phyloP scores from a whole-genome alignment of 37 sponge, comb jelly and placozoan species.

The Dysidea cf. avara region DNA sequence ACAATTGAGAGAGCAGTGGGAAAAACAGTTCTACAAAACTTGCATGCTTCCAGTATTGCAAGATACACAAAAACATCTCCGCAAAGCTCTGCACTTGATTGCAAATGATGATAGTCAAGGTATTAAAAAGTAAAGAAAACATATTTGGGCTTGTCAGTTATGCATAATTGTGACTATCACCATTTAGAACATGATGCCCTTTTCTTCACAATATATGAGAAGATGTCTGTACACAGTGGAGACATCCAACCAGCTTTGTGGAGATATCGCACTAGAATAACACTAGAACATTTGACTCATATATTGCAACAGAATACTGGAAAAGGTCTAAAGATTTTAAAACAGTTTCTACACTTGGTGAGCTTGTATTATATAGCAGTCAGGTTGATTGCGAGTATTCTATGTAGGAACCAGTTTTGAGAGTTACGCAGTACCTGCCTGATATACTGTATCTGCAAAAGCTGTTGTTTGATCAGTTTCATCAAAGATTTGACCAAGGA shows the following conservation, averaged over 20 bases:
- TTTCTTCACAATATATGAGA: slow-evolving; percentile 65
- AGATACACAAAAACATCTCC: no score
- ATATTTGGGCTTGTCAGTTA: no score
- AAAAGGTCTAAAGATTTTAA: slow-evolving; percentile 39
- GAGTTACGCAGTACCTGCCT: slow-evolving; percentile 77
- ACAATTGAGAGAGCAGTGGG: no score
- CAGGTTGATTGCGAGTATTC: no score
- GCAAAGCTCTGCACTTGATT: no score
- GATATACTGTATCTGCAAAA: slow-evolving; percentile 64
- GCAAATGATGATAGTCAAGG: no score
- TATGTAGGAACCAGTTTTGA: slow-evolving; percentile 49
- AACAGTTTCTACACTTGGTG: slow-evolving; percentile 59
- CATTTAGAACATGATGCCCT: slow-evolving; percentile 64
- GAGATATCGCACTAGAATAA: slow-evolving; percentile 53
- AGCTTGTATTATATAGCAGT: not conserved
- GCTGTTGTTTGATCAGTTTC: slow-evolving; percentile 30
- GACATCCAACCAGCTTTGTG: slow-evolving; percentile 52
- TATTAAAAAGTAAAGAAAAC: no score
- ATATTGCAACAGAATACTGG: slow-evolving; percentile 28
- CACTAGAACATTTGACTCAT: slow-evolving; percentile 50
- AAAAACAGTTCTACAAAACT: no score
- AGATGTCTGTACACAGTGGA: not conserved
- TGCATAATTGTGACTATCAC: no score
- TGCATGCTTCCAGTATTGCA: no score
- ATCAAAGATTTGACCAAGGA: slow-evolving; percentile 39